A percentile compares a stretch with the other conserved stretches of the same genome.
Evolutionary conservation across 2,797 vertebrate species (phyloP).

Genomic region (Benthosema pterotum): DNA sequence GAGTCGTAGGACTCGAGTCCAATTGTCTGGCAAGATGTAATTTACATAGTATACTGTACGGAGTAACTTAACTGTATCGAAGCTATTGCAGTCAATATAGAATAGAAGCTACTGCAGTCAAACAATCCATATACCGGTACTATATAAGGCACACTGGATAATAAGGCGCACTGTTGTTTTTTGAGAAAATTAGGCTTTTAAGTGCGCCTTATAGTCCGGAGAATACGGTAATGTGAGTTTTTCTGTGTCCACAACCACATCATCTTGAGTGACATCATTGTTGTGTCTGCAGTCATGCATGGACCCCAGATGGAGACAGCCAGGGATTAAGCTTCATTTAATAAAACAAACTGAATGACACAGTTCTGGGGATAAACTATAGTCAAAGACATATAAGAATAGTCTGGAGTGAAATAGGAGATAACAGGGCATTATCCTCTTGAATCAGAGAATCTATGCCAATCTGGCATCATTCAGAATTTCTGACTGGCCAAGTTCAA

Average conservation of each 20-base stretch:
- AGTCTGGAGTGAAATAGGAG: constrained; percentile 40
- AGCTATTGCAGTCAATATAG: no score
- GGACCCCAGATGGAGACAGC: constrained; percentile 74
- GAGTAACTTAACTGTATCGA: no score
- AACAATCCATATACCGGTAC: no score
- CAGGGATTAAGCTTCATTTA: constrained; percentile 78
- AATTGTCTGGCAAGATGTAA: no score
- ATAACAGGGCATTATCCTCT: constrained; percentile 52
- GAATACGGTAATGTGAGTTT: background rate
- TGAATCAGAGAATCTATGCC: constrained; percentile 37
- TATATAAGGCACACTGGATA: no score
- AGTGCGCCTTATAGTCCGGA: no score
- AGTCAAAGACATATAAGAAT: constrained; percentile 65
- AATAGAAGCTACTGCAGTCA: no score
- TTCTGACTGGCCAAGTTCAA: constrained; percentile 1
- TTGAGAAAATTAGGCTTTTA: no score
- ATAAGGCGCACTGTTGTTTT: no score
- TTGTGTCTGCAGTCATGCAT: constrained; percentile 41
- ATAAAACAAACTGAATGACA: constrained; percentile 80
- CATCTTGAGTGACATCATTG: constrained; percentile 56
- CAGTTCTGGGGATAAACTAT: constrained; percentile 78
- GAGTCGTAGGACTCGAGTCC: no score
- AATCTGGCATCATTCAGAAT: constrained; percentile 49
- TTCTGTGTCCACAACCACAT: constrained; percentile 54
- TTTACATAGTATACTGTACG: no score